phyloP scores from a whole-genome alignment of 37 sponge, comb jelly and placozoan genomes.

The Halichondria panicea region DNA sequence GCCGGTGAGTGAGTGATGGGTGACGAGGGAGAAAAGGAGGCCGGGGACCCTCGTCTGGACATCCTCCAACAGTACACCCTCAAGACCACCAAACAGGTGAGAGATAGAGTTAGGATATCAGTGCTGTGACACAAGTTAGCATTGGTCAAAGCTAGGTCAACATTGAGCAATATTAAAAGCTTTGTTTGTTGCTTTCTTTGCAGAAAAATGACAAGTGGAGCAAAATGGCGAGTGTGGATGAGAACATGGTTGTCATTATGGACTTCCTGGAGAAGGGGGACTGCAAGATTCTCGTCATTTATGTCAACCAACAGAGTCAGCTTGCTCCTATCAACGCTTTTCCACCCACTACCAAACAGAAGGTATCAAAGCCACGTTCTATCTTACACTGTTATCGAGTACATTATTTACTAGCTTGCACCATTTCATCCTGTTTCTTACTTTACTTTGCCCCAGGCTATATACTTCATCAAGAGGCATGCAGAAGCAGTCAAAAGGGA shows the following conservation, averaged over 20 bases:
- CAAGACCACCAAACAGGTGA: slow-evolving; percentile 69
- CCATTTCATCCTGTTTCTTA: background rate
- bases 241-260: slow-evolving; percentile 62
- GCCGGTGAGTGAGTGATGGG: slow-evolving; percentile 19
- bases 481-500: slow-evolving; percentile 74
- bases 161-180: background rate
- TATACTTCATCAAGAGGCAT: slow-evolving; percentile 89
- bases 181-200: background rate
- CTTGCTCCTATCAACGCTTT: slow-evolving; percentile 72
- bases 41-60: slow-evolving; percentile 35
- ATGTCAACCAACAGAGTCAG: slow-evolving; percentile 65
- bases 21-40: slow-evolving; percentile 31
- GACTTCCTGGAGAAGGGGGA: slow-evolving; percentile 94
- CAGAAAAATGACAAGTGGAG: slow-evolving; percentile 94
- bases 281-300: slow-evolving; percentile 67
- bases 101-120: slow-evolving; percentile 22
- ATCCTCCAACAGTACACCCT: slow-evolving; percentile 52
- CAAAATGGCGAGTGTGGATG: slow-evolving; percentile 92
- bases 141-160: background rate
- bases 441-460: slow-evolving; percentile 37
- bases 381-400: background rate
- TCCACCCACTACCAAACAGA: slow-evolving; percentile 74
- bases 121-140: background rate
- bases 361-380: slow-evolving; percentile 12
- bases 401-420: background rate